Evolutionary conservation across 2,797 vertebrate species (phyloP).

Genomic region (Falco naumanni): DNA sequence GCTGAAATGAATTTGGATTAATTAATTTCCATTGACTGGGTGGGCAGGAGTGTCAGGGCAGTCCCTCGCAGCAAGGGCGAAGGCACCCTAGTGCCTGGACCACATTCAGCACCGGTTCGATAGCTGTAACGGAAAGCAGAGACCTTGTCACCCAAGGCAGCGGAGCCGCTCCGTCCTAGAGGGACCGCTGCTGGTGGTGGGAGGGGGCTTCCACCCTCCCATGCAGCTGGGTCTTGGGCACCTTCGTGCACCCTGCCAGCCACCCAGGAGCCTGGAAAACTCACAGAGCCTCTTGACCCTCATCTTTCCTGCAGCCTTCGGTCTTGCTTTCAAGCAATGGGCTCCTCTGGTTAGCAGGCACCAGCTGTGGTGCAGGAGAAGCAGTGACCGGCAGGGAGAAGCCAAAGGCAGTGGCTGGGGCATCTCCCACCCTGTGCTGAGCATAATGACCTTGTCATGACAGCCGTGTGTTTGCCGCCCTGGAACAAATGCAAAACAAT

Average conservation of each 20-base stretch:
- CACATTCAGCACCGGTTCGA: accelerated
- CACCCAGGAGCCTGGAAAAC: not conserved
- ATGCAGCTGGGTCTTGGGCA: accelerated
- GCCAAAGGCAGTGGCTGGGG: not conserved
- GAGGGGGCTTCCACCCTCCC: not conserved
- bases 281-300: accelerated
- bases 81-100: not conserved
- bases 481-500: constrained; percentile 64
- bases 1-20: not conserved
- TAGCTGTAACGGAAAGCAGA: not conserved
- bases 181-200: not conserved
- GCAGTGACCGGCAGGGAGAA: not conserved
- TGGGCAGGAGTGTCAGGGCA: not conserved
- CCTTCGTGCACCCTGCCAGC: accelerated
- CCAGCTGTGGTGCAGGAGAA: not conserved
- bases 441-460: constrained; percentile 39
- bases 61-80: not conserved
- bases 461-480: constrained; percentile 23
- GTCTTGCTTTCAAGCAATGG: not conserved
- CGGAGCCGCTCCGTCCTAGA: not conserved
- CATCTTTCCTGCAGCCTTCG: not conserved
- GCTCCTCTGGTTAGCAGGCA: not conserved
- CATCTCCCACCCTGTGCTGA: accelerated
- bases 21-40: not conserved
- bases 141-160: not conserved